phyloP scores from a whole-genome alignment of 2,797 vertebrate species.

The Tokudaia tokunoshimensis region DNA sequence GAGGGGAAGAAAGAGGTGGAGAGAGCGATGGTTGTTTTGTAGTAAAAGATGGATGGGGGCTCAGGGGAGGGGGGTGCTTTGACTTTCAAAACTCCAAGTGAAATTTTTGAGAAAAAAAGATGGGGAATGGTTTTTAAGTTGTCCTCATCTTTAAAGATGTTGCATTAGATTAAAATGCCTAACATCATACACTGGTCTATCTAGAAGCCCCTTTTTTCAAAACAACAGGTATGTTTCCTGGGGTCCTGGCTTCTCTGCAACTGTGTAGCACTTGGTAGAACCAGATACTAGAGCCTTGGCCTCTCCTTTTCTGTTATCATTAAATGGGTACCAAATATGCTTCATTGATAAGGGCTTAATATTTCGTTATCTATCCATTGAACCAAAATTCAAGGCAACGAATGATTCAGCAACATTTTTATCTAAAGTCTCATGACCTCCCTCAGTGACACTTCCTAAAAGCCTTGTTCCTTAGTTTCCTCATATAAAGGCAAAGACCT shows the following conservation, averaged over 20 bases:
- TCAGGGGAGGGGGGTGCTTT: background rate
- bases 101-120: conserved; percentile 6
- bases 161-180: background rate
- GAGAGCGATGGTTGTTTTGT: background rate
- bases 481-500: background rate
- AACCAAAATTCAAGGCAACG: conserved; percentile 32
- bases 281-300: background rate
- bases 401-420: background rate
- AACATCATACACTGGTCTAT: background rate
- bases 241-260: background rate
- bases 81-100: conserved; percentile 21
- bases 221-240: background rate
- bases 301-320: background rate
- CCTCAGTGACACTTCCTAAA: background rate
- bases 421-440: background rate
- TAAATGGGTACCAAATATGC: conserved; percentile 14
- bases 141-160: background rate
- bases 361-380: background rate
- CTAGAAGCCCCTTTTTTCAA: background rate
- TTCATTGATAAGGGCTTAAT: background rate
- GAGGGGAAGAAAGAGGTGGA: too few relatives aligned
- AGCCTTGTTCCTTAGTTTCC: background rate
- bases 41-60: background rate
- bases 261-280: background rate
- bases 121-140: background rate